Conservation (phyloP, 2,797 vertebrate genomes). For the Poecilia picta region DNA sequence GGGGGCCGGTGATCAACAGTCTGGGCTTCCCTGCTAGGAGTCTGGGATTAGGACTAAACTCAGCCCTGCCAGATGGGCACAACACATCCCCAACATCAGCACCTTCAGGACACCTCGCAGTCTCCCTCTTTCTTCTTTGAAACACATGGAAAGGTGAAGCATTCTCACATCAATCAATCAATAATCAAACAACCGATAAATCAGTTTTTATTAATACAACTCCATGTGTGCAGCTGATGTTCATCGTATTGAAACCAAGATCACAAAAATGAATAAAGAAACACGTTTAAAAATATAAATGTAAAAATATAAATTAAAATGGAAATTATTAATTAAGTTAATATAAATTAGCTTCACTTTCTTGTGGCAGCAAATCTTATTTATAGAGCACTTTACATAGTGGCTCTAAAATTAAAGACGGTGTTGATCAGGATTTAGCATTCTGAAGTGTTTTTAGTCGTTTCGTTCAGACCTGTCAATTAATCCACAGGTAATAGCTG, state of each 20-base stretch:
- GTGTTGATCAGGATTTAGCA: neutral
- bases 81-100: conserved; percentile 65
- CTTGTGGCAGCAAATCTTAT: neutral
- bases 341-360: neutral
- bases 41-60: conserved; percentile 96
- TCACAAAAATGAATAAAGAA: neutral
- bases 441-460: neutral
- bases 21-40: conserved; percentile 91
- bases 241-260: neutral
- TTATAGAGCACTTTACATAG: neutral
- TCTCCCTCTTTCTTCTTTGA: conserved; percentile 29
- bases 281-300: neutral
- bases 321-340: no score
- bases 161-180: conserved; percentile 6
- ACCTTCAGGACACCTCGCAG: conserved; percentile 37
- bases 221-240: neutral
- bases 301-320: no score
- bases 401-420: neutral
- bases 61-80: conserved; percentile 93
- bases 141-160: conserved; percentile 32
- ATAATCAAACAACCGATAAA: neutral
- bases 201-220: neutral
- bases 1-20: conserved; percentile 91
- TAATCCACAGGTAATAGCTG: neutral
- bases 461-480: conserved; percentile 5